These are phyloP conservation scores for Oligia latruncula DNA, from an alignment of 2,888 invertebrate genomes.

Conservation along the genomic window DNA sequence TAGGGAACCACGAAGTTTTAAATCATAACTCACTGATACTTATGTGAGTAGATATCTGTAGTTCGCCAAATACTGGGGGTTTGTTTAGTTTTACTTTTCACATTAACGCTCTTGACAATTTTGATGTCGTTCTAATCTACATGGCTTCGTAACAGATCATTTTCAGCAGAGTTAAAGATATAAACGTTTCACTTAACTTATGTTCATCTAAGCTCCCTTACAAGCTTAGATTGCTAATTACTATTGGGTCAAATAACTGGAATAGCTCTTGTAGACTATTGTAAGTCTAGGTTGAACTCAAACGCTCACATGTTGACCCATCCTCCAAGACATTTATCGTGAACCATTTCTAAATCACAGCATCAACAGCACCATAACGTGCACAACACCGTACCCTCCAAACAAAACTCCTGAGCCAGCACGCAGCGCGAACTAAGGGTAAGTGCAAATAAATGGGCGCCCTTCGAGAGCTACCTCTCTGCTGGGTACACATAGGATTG, in stretches of 20 bases:
- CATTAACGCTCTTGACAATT: neutral
- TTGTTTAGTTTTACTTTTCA: neutral
- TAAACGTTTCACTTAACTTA: neutral
- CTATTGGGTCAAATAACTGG: neutral
- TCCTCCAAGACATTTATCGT: neutral
- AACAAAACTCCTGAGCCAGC: conserved; percentile 39
- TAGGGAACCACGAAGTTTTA: conserved; percentile 36
- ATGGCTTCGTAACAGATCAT: neutral
- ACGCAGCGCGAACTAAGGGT: conserved; percentile 43
- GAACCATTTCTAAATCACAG: conserved; percentile 8
- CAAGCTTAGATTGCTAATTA: neutral
- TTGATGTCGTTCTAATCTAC: neutral
- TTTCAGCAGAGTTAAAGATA: neutral
- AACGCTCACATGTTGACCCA: neutral
- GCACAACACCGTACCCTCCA: conserved; percentile 28
- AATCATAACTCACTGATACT: conserved; percentile 33
- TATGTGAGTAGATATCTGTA: conserved; percentile 3
- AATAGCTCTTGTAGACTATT: neutral
- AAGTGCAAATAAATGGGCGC: conserved; percentile 50
- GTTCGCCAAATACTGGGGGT: neutral
- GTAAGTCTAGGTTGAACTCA: neutral
- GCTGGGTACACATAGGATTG: conserved; percentile 47
- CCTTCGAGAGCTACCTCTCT: conserved; percentile 50
- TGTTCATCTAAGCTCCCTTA: neutral
- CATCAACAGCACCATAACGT: neutral